Evolutionary conservation across 1,140 invertebrate species (phyloP), one percentile per base, ranked within the genome.

Genomic region (Caerostris darwini): DNA sequence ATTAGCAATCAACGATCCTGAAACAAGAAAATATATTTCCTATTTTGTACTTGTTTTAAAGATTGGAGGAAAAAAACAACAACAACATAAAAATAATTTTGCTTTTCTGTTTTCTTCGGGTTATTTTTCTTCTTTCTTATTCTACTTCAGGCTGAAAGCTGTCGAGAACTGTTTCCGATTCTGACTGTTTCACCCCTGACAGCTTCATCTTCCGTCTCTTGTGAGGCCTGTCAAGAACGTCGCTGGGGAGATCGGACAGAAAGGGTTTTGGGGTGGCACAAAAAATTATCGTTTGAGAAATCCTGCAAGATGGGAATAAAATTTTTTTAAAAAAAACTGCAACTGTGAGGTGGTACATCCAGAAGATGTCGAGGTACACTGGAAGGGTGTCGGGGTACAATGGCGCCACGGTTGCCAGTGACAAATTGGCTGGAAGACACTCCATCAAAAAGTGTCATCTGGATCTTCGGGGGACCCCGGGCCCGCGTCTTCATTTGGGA

Each of bases 381-480:
- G 34, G 19, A 61, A 61, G n/a, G 83, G 57, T 86, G 83, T 87
- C 58, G 12, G 10, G 85, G 85, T 50, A 87, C 85, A 87, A 87
- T 87, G 85, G 85, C 50, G 58, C 85, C 5, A 50, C n/a, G 5
- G 19, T 19, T 12, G 54, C 7, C 14, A 85, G 57, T 64, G 85
- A 87, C 85, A 87, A 87, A 87, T 87, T 87, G 85, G 58, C 50
- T 34, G 19, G 61, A 58, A 59, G 50, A n/a, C 58, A 34, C 58
- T 87, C 85, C 59, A 87, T 87, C 85, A 53, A 34, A 7, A 64
- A 7, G n/a, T 71, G 67, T 71, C 67, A 53, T 53, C 71, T 77
- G 34, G 58, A 34, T 87, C 58, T 59, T 86, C 19, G 56, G 50
- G 82, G 50, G 17, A 56, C 54, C 54, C 53, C n/a, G 56, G 53